Percentiles rank a stretch among this genome's conserved stretches.
Conservation (phyloP, 2,888 invertebrate genomes). For the Ctena decussata region DNA sequence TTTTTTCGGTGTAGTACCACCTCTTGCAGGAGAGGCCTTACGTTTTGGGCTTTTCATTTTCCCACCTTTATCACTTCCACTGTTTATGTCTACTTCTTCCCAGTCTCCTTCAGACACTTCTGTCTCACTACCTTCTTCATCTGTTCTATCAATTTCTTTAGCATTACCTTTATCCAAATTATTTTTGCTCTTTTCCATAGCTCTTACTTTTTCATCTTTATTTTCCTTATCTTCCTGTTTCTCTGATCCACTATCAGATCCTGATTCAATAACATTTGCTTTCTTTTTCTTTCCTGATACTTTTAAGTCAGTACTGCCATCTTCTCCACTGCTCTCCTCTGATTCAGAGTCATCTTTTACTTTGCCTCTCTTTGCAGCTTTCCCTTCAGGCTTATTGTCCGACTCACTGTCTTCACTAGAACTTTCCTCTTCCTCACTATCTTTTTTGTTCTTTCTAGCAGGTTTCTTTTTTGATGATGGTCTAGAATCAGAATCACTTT, state of each 20-base stretch:
- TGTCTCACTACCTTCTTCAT: constrained; percentile 23
- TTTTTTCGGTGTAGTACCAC: background rate
- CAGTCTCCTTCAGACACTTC: constrained; percentile 36
- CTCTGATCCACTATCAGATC: constrained; percentile 38
- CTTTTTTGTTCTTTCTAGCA: background rate
- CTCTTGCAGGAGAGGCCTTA: background rate
- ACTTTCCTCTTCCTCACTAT: constrained; percentile 3
- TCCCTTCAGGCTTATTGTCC: background rate
- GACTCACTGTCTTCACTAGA: background rate
- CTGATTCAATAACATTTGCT: constrained; percentile 54
- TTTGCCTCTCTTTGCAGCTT: background rate
- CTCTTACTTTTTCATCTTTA: constrained; percentile 23
- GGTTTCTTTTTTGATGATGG: constrained; percentile 36
- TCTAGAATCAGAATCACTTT: constrained; percentile 22
- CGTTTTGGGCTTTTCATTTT: constrained; percentile 8
- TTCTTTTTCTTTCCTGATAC: constrained; percentile 41
- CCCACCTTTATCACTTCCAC: constrained; percentile 13
- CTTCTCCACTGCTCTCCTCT: constrained; percentile 26
- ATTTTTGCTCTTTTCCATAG: background rate
- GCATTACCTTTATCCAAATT: constrained; percentile 15
- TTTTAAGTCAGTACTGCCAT: constrained; percentile 29
- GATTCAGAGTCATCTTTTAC: background rate
- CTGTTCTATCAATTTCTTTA: constrained; percentile 32
- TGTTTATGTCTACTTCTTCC: constrained; percentile 21
- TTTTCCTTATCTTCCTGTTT: constrained; percentile 40